A percentile compares a stretch with the other conserved stretches of the same genome.
These are phyloP conservation scores for Bathynomus jamesi DNA, from an alignment of 1,140 invertebrate species.

Conservation along the genomic window DNA sequence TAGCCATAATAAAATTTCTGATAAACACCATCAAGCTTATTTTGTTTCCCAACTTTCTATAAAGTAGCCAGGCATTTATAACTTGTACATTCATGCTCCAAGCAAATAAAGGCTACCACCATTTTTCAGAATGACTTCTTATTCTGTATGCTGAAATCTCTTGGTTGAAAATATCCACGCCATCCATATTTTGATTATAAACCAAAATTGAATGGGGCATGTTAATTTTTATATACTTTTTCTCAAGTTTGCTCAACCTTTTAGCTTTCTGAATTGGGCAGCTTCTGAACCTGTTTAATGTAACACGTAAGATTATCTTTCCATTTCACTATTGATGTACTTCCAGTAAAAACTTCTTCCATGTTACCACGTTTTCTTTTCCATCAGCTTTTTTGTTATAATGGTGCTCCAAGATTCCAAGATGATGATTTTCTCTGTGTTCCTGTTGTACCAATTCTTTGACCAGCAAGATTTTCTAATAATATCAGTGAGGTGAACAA, in stretches of 20 bases:
- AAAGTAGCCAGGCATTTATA: not conserved
- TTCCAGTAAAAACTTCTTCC: conserved; percentile 14
- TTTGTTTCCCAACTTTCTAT: not conserved
- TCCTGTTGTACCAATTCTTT: conserved; percentile 14
- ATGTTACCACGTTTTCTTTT: conserved; percentile 15
- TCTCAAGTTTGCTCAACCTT: too few relatives aligned
- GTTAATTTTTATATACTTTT: too few relatives aligned
- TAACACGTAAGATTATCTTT: too few relatives aligned
- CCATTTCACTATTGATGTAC: conserved; percentile 4
- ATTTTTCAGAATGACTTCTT: conserved; percentile 4
- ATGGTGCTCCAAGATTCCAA: conserved; percentile 6
- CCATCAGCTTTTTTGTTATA: conserved; percentile 7
- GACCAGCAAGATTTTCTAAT: conserved; percentile 3
- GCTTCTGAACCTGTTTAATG: too few relatives aligned
- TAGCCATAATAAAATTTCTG: not conserved
- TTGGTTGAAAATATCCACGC: conserved; percentile 9
- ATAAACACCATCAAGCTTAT: not conserved
- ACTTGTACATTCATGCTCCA: conserved; percentile 4
- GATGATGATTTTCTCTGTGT: conserved; percentile 10
- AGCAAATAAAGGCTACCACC: conserved; percentile 16
- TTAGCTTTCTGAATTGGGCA: too few relatives aligned
- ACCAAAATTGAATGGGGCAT: conserved; percentile 9
- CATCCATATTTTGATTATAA: conserved; percentile 10
- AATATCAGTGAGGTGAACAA: conserved; percentile 14
- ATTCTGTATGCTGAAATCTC: conserved; percentile 7